Evolutionary conservation across 1,140 invertebrate genomes (phyloP).

Genomic region (Phortica variegata): DNA sequence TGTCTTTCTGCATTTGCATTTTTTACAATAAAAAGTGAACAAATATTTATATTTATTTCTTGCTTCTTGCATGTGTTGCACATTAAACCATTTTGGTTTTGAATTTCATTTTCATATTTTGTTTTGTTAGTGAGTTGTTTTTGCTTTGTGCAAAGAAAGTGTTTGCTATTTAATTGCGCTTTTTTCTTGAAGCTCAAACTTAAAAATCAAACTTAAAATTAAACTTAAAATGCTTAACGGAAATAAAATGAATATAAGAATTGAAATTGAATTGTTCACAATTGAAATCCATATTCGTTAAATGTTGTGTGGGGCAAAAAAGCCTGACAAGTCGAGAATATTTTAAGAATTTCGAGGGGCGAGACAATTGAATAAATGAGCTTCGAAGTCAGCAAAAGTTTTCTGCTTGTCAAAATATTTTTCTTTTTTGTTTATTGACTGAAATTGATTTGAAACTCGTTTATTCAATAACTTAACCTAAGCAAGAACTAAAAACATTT

Average conservation of each 20-base stretch:
- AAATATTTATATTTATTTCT: slow-evolving; percentile 30
- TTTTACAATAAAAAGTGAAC: slow-evolving; percentile 17
- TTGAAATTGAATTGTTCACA: not conserved
- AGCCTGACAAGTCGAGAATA: slow-evolving; percentile 58
- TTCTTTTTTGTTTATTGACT: not conserved
- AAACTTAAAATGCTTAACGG: too few species aligned
- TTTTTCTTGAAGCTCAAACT: too few species aligned
- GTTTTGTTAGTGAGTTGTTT: not conserved
- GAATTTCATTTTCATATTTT: not conserved
- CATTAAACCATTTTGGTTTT: too few species aligned
- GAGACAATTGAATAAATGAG: slow-evolving; percentile 42
- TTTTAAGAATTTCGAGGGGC: slow-evolving; percentile 37
- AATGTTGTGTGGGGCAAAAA: slow-evolving; percentile 42
- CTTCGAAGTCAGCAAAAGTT: slow-evolving; percentile 2
- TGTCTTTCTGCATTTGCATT: too few species aligned
- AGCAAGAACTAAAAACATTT: slow-evolving; percentile 5
- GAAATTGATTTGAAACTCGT: slow-evolving; percentile 13
- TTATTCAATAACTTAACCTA: slow-evolving; percentile 38
- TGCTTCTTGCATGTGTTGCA: slow-evolving; percentile 26
- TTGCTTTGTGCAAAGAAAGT: not conserved
- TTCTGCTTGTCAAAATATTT: too few species aligned
- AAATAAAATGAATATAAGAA: slow-evolving; percentile 12
- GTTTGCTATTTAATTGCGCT: too few species aligned
- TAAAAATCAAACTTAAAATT: too few species aligned
- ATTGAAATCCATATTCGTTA: slow-evolving; percentile 31